Conservation (phyloP, 1,140 invertebrate genomes). For the Choristoneura fumiferana region DNA sequence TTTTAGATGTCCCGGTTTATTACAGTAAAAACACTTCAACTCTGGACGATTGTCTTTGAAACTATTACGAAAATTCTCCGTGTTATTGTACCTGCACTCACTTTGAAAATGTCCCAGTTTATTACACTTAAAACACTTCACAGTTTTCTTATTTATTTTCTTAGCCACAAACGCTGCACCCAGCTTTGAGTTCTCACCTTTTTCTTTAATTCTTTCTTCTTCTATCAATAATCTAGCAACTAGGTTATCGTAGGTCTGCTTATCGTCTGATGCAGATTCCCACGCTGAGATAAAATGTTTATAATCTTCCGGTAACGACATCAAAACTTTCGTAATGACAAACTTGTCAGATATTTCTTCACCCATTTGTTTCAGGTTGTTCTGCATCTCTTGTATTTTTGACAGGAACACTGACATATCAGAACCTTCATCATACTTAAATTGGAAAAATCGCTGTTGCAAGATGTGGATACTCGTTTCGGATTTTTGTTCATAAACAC, state of each 20-base stretch:
- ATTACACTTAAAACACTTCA: constrained; percentile 38
- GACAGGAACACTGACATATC: constrained; percentile 42
- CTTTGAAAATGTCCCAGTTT: constrained; percentile 41
- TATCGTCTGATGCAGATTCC: background rate
- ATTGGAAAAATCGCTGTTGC: constrained; percentile 34
- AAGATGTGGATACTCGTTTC: constrained; percentile 32
- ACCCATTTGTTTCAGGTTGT: constrained; percentile 37
- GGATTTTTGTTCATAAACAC: constrained; percentile 57
- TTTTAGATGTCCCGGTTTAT: constrained; percentile 36
- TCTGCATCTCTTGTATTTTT: constrained; percentile 42
- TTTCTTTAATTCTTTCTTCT: constrained; percentile 32
- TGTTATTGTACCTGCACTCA: too few relatives aligned
- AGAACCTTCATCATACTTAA: constrained; percentile 26
- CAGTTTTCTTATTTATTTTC: constrained; percentile 22
- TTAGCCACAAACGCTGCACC: constrained; percentile 26
- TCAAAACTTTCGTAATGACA: too few relatives aligned
- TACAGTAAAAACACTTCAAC: constrained; percentile 39
- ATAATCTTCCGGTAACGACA: too few relatives aligned
- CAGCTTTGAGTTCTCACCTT: constrained; percentile 15
- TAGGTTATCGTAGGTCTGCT: constrained; percentile 46
- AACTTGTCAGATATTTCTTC: constrained; percentile 32
- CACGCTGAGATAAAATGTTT: too few relatives aligned
- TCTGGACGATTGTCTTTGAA: constrained; percentile 14
- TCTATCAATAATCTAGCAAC: constrained; percentile 37
- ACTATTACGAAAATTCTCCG: constrained; percentile 21